Conservation (phyloP, 2,797 vertebrate genomes). For the Phalloptychus januarius region DNA sequence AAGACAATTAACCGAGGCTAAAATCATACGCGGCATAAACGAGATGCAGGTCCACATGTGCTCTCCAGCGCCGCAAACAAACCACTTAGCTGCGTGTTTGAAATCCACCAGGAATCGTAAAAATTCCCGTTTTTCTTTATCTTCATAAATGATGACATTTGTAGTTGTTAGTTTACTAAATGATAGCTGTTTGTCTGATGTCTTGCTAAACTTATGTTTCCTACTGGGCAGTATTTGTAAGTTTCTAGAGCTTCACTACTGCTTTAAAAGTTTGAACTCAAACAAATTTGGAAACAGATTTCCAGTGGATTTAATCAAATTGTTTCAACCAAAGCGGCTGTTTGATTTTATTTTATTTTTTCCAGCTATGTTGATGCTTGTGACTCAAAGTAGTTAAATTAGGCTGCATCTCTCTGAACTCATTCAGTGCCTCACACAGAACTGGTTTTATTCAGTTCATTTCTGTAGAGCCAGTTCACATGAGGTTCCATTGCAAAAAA, state of each 20-base stretch:
- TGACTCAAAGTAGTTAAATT: background rate
- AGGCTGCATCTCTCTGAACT: background rate
- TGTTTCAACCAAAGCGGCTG: no score
- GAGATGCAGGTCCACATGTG: background rate
- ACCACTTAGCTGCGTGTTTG: background rate
- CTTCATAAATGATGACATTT: background rate
- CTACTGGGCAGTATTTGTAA: no score
- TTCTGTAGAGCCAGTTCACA: no score
- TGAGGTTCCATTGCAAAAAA: background rate
- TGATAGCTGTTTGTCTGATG: background rate
- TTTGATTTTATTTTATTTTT: no score
- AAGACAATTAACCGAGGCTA: constrained; percentile 25
- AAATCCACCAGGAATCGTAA: background rate
- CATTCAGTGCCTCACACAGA: no score
- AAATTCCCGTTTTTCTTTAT: background rate
- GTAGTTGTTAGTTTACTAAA: background rate
- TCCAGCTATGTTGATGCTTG: no score
- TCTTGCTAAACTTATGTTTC: background rate
- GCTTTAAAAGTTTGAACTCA: background rate
- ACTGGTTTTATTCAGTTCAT: no score
- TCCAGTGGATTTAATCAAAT: background rate
- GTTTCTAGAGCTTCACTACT: background rate
- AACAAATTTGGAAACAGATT: background rate
- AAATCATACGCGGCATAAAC: constrained; percentile 4
- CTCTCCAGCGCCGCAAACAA: background rate